phyloP scores from a whole-genome alignment of 2,888 invertebrate species.

The Eupelmus urozonus region DNA sequence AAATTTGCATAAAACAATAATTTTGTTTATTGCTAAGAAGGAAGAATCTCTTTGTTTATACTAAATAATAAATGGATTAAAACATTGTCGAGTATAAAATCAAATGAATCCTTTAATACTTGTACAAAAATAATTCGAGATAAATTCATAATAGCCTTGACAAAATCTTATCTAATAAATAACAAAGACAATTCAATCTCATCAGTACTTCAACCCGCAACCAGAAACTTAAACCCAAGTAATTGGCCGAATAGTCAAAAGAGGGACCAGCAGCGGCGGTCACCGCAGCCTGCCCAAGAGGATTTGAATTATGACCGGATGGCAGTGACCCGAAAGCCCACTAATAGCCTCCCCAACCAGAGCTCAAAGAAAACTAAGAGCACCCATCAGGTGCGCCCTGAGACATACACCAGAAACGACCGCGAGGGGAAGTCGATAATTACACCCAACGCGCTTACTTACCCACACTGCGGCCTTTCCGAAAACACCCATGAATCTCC shows the following conservation, averaged over 20 bases:
- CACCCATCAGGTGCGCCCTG: too few relatives aligned
- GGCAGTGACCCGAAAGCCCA: constrained; percentile 16
- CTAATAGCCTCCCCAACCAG: constrained; percentile 5
- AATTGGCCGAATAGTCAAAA: constrained; percentile 6
- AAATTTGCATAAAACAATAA: too few relatives aligned
- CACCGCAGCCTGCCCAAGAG: not conserved
- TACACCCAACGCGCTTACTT: not conserved
- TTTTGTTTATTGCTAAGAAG: too few relatives aligned
- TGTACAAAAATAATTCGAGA: too few relatives aligned
- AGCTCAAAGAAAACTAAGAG: constrained; percentile 1
- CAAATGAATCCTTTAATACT: too few relatives aligned
- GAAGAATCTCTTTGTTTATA: too few relatives aligned
- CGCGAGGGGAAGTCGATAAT: constrained; percentile 37
- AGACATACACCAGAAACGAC: not conserved
- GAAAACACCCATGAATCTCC: not conserved
- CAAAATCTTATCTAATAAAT: too few relatives aligned
- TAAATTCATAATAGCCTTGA: too few relatives aligned
- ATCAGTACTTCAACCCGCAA: too few relatives aligned
- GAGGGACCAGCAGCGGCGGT: not conserved
- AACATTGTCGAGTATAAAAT: too few relatives aligned
- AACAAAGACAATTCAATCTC: too few relatives aligned
- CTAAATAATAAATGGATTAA: too few relatives aligned
- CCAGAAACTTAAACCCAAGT: constrained; percentile 11
- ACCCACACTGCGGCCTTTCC: not conserved
- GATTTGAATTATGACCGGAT: constrained; percentile 47